Base-by-base conservation (phyloP, 2,888 invertebrate species). In the Eutolmus rufibarbis region DNA sequence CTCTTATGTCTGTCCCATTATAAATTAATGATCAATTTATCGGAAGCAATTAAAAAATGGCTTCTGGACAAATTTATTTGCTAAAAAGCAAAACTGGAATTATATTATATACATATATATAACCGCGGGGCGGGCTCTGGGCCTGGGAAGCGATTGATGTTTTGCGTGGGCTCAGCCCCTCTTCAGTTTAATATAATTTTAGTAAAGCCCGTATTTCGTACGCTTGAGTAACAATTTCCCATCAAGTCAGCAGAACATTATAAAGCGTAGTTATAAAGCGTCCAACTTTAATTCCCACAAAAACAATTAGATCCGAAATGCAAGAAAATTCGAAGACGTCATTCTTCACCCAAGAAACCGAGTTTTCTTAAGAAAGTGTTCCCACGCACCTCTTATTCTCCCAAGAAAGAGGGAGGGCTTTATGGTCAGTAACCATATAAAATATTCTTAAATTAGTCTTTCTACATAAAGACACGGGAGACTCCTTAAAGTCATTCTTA, bases 351-450 rank as follows among this genome's bases (percentile, higher is more conserved):
- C 23, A 66, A 28, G 74, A 43, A 40, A 28, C 51, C 23, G 31
- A 79, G 23, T 51, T 66, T 86, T 86, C 86, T 76, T 86, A 86
- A 86, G 77, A 77, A 81, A 76, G 74, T 43, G 31, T 84, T 87
- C 87, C 87, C 87, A 87, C 87, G 79, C 87, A 84, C 57, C 66
- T 78, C 77, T 19, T 57, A 51, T 56, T 14, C 82, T 84, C 84
- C 37, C 84, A 82, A 87, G 82, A 78, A 84, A 85, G 43, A 40
- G 84, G 84, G 85, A 84, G 87, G 87, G 76, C 84, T 85, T 78
- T 85, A 85, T 87, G 84, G 87, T 87, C 87, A 87, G 76, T 76
- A 84, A 87, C 84, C 87, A 87, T 87, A 85, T 82, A 87, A 87
- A 87, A 82, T 87, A 87, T 87, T 40, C 74, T 81, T 40, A 87